Percentiles rank a stretch among this genome's conserved stretches.
Conservation (phyloP, 2,888 invertebrate species). For the Brenthis hecate region DNA sequence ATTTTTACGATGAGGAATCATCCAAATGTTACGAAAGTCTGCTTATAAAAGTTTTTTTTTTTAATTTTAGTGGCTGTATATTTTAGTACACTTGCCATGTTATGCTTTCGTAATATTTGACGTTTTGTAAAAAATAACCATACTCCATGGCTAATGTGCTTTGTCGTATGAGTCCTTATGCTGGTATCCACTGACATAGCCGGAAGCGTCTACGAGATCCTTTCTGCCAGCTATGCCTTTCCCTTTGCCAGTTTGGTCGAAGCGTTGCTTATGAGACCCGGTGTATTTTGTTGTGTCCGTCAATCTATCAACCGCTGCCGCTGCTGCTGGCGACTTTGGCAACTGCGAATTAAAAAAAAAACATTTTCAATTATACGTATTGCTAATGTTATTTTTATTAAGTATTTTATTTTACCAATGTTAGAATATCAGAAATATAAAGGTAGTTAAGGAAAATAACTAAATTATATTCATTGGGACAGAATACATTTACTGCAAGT, state of each 20-base stretch:
- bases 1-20: constrained; percentile 11
- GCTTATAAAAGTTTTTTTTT: no score
- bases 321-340: constrained; percentile 73
- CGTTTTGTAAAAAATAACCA: no score
- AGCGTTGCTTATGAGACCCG: constrained; percentile 93
- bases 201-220: constrained; percentile 87
- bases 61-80: no score
- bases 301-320: constrained; percentile 86
- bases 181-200: constrained; percentile 93
- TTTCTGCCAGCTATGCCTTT: constrained; percentile 93
- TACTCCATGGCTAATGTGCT: constrained; percentile 64
- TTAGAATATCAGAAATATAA: no score
- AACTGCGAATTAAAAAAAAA: constrained; percentile 47
- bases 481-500: no score
- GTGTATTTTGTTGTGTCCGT: constrained; percentile 95
- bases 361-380: no score
- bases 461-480: no score
- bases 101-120: neutral
- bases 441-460: no score
- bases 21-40: constrained; percentile 12
- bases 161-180: constrained; percentile 90
- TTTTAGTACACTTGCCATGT: neutral
- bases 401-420: no score
- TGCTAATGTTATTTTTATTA: no score
- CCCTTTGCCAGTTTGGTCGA: constrained; percentile 92